These are phyloP conservation scores for Ischnus inquisitorius DNA, from an alignment of 2,888 invertebrate species.

Conservation along the genomic window DNA sequence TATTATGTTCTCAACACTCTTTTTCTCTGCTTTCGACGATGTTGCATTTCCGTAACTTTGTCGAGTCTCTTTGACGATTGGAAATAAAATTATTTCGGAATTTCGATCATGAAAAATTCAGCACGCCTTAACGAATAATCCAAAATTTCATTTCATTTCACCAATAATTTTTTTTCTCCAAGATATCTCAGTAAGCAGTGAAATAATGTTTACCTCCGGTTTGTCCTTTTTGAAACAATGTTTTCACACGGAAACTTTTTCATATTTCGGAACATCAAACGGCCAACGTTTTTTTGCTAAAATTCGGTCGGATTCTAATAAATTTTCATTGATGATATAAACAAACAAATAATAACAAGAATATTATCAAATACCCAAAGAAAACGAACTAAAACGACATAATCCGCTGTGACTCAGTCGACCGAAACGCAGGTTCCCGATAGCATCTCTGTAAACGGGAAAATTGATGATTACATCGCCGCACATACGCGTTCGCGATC, in stretches of 20 bases:
- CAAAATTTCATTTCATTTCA: no score
- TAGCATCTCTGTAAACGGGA: neutral
- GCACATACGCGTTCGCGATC: neutral
- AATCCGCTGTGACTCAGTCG: neutral
- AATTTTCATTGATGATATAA: neutral
- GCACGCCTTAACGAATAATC: no score
- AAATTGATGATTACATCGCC: slow-evolving; percentile 4
- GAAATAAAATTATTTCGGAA: neutral
- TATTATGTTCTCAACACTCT: neutral
- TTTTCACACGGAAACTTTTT: neutral
- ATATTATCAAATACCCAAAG: neutral
- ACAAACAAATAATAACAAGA: neutral
- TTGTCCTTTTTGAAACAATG: no score
- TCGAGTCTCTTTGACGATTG: neutral
- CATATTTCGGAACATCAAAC: neutral
- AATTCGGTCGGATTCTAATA: no score
- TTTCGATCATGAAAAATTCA: neutral
- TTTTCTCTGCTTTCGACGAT: neutral
- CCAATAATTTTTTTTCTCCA: no score
- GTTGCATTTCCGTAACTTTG: neutral
- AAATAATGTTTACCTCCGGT: no score
- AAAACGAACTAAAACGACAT: neutral
- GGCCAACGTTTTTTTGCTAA: no score
- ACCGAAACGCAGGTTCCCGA: neutral
- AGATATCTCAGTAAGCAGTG: no score